Conservation (phyloP, 2,113 vertebrate genomes). For the Ia io region DNA sequence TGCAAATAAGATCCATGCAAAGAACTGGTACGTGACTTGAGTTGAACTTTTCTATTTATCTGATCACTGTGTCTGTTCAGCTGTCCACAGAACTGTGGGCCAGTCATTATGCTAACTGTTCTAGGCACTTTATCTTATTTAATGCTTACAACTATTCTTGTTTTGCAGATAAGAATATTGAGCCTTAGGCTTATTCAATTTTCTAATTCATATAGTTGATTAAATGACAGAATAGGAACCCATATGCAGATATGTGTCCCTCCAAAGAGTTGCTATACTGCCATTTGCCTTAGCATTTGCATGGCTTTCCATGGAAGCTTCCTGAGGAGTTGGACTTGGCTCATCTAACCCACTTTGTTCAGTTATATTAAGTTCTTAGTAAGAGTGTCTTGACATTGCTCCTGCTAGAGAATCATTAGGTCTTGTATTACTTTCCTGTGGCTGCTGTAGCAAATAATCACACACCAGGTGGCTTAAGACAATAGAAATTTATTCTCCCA, state of each 20-base stretch:
- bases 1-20: neutral
- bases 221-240: neutral
- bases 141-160: neutral
- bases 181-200: neutral
- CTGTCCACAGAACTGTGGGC: neutral
- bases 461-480: neutral
- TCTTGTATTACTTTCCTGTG: neutral
- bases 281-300: neutral
- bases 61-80: neutral
- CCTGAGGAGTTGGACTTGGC: neutral
- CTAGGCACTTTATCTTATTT: neutral
- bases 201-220: neutral
- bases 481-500: neutral
- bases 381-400: neutral
- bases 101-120: neutral
- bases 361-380: neutral
- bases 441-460: neutral
- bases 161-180: conserved; percentile 3
- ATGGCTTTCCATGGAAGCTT: neutral
- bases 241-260: neutral
- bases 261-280: neutral
- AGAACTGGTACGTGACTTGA: neutral
- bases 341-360: neutral
- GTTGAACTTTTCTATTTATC: neutral
- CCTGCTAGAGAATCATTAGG: neutral